Evolutionary conservation across 2,797 vertebrate species (phyloP), one percentile per base, ranked within the genome.

Genomic region (Chaetophractus vellerosus): DNA sequence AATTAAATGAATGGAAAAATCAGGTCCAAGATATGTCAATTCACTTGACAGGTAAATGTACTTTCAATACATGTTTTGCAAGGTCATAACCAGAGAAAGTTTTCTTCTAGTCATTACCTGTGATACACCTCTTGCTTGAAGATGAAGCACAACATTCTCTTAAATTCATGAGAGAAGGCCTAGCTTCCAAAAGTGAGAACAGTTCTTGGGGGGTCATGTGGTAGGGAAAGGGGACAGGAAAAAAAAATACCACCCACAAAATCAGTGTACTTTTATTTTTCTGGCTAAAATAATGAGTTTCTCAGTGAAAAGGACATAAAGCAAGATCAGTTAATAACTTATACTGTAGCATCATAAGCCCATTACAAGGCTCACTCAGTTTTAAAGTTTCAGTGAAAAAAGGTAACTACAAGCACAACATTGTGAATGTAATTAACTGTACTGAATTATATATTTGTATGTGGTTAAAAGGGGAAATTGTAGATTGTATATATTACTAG

Each of bases 271-370:
- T 68, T 90, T 18, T 68, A 63, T 79, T 95, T 90, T 76, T 48
- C 75, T 82, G 24, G 31, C 59, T 79, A 89, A 93, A 83, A 88
- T 23, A 88, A 38, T 21, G 24, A 57, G 57, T 31, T 68, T 95
- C 31, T 89, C 48, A 69, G 61, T 45, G 50, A 74, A 68, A 1
- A 71, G 24, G 31, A 78, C 31, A 52, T 21, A 52, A 64, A 87
- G 26, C 57, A 87, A 64, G 36, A n/a, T 86, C 63, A 71, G 59
- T n/a, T 19, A 19, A 31, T 28, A 75, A 38, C 38, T 38, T 38
- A 64, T 16, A 7, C 18, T 69, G 41, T 1, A 71, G 50, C 63
- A 52, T n/a, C 66, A 76, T 2, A 68, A 9, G 33, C n/a, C 79
- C 31, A 36, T 36, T 85, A 74, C 2, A 59, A 89, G 26, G 63